These are phyloP conservation scores for Sarcophaga caerulescens DNA, from an alignment of 2,888 invertebrate genomes.

Conservation along the genomic window DNA sequence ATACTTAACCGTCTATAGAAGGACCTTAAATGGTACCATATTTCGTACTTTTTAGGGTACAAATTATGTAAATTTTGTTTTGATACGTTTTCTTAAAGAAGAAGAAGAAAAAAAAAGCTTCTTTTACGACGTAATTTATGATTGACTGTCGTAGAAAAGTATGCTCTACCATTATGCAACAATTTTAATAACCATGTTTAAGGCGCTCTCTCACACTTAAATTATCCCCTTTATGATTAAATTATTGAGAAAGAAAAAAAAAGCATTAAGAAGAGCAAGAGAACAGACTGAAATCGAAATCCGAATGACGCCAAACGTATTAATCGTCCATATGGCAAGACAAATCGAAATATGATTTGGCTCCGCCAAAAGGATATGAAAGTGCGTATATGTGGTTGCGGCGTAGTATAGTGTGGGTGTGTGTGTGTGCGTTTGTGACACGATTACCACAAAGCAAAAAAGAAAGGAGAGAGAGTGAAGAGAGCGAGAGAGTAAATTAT, in stretches of 20 bases:
- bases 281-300: slow-evolving; percentile 16
- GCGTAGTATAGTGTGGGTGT: background rate
- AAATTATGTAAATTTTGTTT: too few species aligned
- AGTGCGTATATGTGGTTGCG: background rate
- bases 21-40: too few species aligned
- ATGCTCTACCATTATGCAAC: background rate
- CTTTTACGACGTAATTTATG: too few species aligned
- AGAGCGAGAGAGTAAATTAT: background rate
- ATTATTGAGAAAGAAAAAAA: slow-evolving; percentile 27
- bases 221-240: background rate
- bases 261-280: background rate
- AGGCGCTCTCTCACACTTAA: background rate
- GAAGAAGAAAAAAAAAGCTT: too few species aligned
- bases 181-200: background rate
- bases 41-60: too few species aligned
- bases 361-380: background rate
- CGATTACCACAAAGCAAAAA: background rate
- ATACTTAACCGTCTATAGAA: too few species aligned
- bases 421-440: background rate
- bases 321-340: slow-evolving; percentile 50
- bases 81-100: too few species aligned
- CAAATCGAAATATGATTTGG: background rate
- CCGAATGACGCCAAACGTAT: slow-evolving; percentile 64
- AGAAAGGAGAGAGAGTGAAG: background rate
- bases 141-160: too few species aligned